Conservation (phyloP, 2,888 invertebrate species). For the Sinotaia quadrata region DNA sequence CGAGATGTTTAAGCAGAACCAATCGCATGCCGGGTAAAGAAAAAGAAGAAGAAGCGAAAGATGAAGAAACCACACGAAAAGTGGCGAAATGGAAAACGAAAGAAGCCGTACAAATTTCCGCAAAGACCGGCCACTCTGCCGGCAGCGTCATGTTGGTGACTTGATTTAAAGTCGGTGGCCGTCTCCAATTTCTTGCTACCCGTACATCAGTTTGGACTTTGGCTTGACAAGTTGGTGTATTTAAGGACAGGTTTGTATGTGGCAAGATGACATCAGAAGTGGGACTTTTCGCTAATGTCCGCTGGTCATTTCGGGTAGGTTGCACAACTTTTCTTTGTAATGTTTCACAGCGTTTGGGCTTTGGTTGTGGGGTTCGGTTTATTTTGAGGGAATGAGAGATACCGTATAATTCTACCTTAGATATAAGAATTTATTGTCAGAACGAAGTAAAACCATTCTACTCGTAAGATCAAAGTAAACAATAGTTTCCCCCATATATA, state of each 20-base stretch:
- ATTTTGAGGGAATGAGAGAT: too few species aligned
- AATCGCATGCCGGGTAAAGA: background rate
- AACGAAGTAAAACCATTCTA: too few species aligned
- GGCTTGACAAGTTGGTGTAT: slow-evolving; percentile 3
- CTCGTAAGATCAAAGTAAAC: too few species aligned
- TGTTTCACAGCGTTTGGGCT: too few species aligned
- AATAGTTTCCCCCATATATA: too few species aligned
- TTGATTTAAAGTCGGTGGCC: slow-evolving; percentile 7
- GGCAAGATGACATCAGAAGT: slow-evolving; percentile 1
- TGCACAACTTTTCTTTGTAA: too few species aligned
- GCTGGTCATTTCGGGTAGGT: too few species aligned
- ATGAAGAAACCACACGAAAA: background rate
- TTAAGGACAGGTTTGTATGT: background rate
- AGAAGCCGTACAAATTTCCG: background rate
- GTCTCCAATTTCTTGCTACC: slow-evolving; percentile 3
- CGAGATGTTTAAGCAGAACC: background rate
- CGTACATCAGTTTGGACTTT: background rate
- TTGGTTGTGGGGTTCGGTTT: too few species aligned
- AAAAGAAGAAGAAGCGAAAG: background rate
- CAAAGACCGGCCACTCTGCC: background rate
- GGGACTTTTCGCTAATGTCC: too few species aligned
- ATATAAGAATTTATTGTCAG: too few species aligned
- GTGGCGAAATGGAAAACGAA: background rate
- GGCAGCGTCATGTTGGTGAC: slow-evolving; percentile 3
- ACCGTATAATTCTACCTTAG: too few species aligned